These are phyloP conservation scores for Myiothlypis chrysogaster DNA, from an alignment of 2,797 vertebrate genomes.

Conservation along the genomic window DNA sequence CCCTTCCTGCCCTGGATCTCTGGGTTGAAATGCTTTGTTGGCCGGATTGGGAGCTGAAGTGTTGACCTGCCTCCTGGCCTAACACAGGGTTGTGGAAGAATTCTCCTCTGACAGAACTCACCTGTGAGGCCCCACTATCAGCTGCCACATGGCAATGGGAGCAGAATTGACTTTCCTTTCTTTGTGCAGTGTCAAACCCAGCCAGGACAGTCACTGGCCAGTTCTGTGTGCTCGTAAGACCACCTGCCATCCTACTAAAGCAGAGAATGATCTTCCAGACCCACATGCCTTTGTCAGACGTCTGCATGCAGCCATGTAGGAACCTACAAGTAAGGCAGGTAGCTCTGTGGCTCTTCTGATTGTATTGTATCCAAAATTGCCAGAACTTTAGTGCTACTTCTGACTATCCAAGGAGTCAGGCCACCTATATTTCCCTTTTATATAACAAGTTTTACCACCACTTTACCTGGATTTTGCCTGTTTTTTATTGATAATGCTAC, in stretches of 20 bases:
- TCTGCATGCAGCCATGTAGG: too few species aligned
- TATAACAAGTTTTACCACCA: background rate
- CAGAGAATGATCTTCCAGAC: background rate
- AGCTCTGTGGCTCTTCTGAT: background rate
- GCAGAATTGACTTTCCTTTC: background rate
- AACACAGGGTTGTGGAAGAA: background rate
- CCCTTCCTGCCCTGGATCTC: accelerated
- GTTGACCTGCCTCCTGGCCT: background rate
- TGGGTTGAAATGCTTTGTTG: background rate
- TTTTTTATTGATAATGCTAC: background rate
- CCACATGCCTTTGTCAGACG: background rate
- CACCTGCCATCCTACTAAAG: background rate
- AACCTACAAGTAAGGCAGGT: background rate
- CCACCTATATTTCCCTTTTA: background rate
- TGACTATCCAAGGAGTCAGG: background rate
- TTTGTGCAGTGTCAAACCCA: background rate
- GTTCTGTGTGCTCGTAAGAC: accelerated
- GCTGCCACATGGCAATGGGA: accelerated
- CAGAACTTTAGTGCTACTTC: background rate
- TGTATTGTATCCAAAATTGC: background rate
- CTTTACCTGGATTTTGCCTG: background rate
- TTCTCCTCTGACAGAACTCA: background rate
- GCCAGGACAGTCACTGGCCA: too few species aligned
- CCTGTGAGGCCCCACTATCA: background rate
- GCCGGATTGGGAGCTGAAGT: background rate